These are phyloP conservation scores for Lasius fuliginosus DNA, from an alignment of 2,888 invertebrate genomes.

Conservation along the genomic window DNA sequence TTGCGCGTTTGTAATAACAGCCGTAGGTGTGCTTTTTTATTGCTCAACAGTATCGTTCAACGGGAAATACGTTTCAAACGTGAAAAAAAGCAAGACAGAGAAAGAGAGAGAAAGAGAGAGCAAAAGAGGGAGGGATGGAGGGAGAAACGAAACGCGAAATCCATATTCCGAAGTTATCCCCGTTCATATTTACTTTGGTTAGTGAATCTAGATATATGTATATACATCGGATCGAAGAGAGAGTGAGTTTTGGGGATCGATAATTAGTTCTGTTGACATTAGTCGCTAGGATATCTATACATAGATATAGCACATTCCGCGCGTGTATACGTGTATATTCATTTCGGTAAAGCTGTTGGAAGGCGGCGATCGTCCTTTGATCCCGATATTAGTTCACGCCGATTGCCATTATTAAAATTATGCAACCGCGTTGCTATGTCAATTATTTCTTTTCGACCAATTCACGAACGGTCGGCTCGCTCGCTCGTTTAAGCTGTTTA, in stretches of 20 bases:
- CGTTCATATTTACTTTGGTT: slow-evolving; percentile 55
- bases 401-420: slow-evolving; percentile 58
- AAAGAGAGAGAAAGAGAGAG: not conserved
- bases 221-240: slow-evolving; percentile 26
- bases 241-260: slow-evolving; percentile 74
- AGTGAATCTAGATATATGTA: slow-evolving; percentile 27
- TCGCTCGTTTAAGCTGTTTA: slow-evolving; percentile 18
- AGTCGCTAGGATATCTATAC: slow-evolving; percentile 45
- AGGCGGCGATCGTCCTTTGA: slow-evolving; percentile 72
- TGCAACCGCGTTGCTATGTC: slow-evolving; percentile 32
- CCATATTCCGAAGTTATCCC: slow-evolving; percentile 43
- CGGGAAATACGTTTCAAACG: slow-evolving; percentile 55
- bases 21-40: slow-evolving; percentile 44
- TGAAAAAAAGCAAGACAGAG: slow-evolving; percentile 5
- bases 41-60: slow-evolving; percentile 52
- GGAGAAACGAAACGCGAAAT: slow-evolving; percentile 48
- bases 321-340: slow-evolving; percentile 32
- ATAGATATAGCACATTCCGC: not conserved
- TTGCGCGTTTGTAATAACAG: slow-evolving; percentile 52
- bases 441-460: slow-evolving; percentile 47
- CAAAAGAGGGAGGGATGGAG: slow-evolving; percentile 5
- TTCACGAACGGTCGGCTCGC: not conserved
- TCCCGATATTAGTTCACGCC: slow-evolving; percentile 78
- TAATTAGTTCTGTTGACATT: slow-evolving; percentile 79
- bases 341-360: slow-evolving; percentile 56